Evolutionary conservation across 2,888 invertebrate genomes (phyloP).

Genomic region (Lycaena phlaeas): DNA sequence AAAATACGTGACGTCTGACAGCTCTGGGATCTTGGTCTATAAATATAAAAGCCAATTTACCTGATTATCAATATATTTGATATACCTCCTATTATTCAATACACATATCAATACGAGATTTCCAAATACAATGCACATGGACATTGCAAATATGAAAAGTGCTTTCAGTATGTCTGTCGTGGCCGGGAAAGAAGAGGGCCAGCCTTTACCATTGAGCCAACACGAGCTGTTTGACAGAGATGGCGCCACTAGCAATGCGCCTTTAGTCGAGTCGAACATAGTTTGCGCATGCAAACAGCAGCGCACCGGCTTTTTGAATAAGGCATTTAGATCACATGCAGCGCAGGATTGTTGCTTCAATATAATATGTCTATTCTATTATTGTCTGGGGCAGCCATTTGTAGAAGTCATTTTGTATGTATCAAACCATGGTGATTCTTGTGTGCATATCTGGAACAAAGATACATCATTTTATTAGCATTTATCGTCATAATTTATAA

Average conservation of each 20-base stretch:
- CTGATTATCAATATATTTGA: conserved; percentile 91
- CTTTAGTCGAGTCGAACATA: conserved; percentile 77
- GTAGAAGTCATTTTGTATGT: too few relatives aligned
- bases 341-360: conserved; percentile 1
- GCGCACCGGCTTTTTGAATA: conserved; percentile 56
- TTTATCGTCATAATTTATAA: too few relatives aligned
- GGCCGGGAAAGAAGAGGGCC: conserved; percentile 76
- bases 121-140: conserved; percentile 84
- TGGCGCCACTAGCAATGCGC: conserved; percentile 84
- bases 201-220: conserved; percentile 78
- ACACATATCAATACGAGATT: conserved; percentile 87
- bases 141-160: conserved; percentile 81
- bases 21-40: too few relatives aligned
- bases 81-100: conserved; percentile 86
- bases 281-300: conserved; percentile 60
- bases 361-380: too few relatives aligned
- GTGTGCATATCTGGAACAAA: too few relatives aligned
- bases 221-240: conserved; percentile 88
- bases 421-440: too few relatives aligned
- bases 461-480: too few relatives aligned
- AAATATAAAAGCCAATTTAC: too few relatives aligned
- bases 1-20: too few relatives aligned
- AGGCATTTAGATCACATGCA: conserved; percentile 57
- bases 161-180: conserved; percentile 84
- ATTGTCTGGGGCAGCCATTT: too few relatives aligned